These are phyloP conservation scores for Pantherophis guttatus DNA, from an alignment of 2,113 vertebrate genomes.

Conservation along the genomic window DNA sequence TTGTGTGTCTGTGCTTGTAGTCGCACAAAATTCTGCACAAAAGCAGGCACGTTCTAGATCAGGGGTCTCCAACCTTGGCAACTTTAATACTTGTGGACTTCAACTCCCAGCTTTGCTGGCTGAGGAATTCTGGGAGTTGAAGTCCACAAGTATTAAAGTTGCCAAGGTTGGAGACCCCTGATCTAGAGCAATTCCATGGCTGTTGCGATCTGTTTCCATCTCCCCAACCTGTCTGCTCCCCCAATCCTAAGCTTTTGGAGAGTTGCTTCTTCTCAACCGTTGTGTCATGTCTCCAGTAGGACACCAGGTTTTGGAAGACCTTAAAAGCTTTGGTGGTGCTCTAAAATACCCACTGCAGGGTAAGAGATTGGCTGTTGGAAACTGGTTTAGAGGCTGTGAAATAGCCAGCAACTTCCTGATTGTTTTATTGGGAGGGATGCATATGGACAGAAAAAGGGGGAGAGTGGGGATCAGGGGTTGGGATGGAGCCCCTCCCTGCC, in stretches of 20 bases:
- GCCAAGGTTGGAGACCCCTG: too few relatives aligned
- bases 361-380: not conserved
- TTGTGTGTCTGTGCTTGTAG: accelerated
- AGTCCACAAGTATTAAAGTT: too few relatives aligned
- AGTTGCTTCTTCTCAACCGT: too few relatives aligned
- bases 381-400: not conserved
- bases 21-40: not conserved
- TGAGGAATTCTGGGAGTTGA: too few relatives aligned
- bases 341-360: not conserved
- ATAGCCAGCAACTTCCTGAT: not conserved
- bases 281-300: not conserved
- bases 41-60: too few relatives aligned
- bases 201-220: too few relatives aligned
- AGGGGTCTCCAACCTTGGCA: too few relatives aligned
- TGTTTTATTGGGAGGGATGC: too few relatives aligned
- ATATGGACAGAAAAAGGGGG: not conserved
- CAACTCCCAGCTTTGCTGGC: too few relatives aligned
- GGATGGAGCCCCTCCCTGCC: not conserved
- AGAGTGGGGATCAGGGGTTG: not conserved
- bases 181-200: not conserved
- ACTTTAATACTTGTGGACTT: too few relatives aligned
- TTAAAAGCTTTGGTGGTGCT: not conserved
- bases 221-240: not conserved
- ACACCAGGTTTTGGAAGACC: not conserved
- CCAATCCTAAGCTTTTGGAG: not conserved